Conservation (phyloP, 2,797 vertebrate species). For the Stomatorhinus walkeri region DNA sequence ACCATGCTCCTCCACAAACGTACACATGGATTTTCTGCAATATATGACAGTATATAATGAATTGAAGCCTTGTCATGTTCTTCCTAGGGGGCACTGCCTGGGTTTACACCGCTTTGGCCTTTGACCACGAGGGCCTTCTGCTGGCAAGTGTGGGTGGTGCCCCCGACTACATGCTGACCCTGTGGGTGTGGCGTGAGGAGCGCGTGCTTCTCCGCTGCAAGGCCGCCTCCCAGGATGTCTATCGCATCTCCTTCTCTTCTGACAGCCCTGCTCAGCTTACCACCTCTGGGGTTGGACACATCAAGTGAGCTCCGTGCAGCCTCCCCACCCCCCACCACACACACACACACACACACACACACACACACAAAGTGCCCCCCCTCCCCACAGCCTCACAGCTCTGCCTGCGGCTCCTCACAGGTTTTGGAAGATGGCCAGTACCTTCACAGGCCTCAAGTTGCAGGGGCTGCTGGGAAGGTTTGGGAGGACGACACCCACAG, state of each 20-base stretch:
- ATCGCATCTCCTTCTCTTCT: constrained; percentile 78
- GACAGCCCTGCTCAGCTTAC: constrained; percentile 76
- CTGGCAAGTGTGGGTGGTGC: constrained; percentile 74
- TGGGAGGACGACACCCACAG: constrained; percentile 65
- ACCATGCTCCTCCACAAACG: background rate
- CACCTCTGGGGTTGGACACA: constrained; percentile 78
- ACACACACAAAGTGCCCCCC: background rate
- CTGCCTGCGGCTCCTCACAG: constrained; percentile 45
- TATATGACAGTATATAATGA: background rate
- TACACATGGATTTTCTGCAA: background rate
- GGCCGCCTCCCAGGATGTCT: constrained; percentile 82
- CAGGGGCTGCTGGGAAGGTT: constrained; percentile 81
- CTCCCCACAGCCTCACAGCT: background rate
- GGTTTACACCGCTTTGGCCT: constrained; percentile 72
- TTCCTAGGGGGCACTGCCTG: constrained; percentile 59
- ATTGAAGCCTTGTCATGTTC: background rate
- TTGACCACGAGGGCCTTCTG: constrained; percentile 68
- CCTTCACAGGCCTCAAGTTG: constrained; percentile 83
- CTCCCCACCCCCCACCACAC: background rate
- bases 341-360: too few relatives aligned
- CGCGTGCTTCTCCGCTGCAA: constrained; percentile 72
- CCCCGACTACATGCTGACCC: constrained; percentile 79
- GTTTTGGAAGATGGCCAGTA: constrained; percentile 86
- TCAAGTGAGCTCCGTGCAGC: constrained; percentile 63
- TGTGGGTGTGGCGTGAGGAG: constrained; percentile 90